These are phyloP conservation scores for Machimus rusticus DNA, from an alignment of 2,888 invertebrate species.

Conservation along the genomic window DNA sequence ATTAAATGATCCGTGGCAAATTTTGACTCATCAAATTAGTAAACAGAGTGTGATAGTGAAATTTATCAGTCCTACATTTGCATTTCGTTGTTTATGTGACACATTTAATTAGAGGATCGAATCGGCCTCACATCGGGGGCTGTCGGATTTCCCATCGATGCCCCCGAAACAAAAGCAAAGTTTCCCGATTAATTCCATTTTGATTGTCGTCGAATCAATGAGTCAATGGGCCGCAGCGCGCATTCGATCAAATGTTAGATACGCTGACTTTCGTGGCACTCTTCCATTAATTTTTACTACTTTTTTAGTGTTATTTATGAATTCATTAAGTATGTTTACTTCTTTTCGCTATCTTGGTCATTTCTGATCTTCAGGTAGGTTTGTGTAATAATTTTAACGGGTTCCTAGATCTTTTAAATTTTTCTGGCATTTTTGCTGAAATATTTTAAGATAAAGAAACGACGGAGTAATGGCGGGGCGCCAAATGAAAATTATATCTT, in stretches of 20 bases:
- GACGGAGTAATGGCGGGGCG: not conserved
- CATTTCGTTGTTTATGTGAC: not conserved
- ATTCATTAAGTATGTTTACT: not conserved
- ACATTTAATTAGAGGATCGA: not conserved
- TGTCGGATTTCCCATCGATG: not conserved
- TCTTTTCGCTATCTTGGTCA: not conserved
- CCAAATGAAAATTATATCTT: not conserved
- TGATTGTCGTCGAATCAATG: not conserved
- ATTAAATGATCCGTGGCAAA: slow-evolving; percentile 32
- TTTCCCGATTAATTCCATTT: not conserved
- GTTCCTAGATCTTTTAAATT: not conserved
- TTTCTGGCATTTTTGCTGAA: not conserved
- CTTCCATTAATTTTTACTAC: not conserved
- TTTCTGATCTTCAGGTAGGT: not conserved
- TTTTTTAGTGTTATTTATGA: not conserved
- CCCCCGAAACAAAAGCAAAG: not conserved
- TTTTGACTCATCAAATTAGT: slow-evolving; percentile 33
- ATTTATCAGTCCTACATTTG: not conserved
- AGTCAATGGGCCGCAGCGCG: not conserved
- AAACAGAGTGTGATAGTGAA: not conserved
- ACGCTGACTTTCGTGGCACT: not conserved
- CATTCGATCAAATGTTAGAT: not conserved
- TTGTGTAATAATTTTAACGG: not conserved
- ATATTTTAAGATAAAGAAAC: not conserved
- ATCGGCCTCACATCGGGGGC: not conserved